Base-by-base conservation (phyloP, 2,888 invertebrate species). In the Bombylius discolor region DNA sequence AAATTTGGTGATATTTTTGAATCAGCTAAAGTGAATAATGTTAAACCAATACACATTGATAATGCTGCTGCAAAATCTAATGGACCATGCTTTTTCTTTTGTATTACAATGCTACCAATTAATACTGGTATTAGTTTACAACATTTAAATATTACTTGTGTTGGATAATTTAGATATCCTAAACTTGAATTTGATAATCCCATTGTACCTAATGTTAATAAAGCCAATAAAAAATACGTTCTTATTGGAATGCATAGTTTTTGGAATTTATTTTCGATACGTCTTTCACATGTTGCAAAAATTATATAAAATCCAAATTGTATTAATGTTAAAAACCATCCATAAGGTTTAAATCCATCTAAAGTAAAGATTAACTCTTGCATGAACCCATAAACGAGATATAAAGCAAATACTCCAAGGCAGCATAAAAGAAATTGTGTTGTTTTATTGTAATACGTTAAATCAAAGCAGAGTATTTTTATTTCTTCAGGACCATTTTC, bases 71-170 rank as follows among this genome's bases (percentile, higher is more conserved):
- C 64, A 71, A 94, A 88, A 71, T 96, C 95, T 59, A 93, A 68
- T 23, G 83, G 77, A 3, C 86, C 86, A 72, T 94, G 94, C 63
- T 81, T 81, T 75, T 95, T 95, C 56, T 87, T 85, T 76, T 96
- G 86, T 66, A 97, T 95, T 51, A 97, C 68, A 62, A 96, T 89
- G 63, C 95, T 92, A 32, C 97, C 97, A 59, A 94, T 82, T 70
- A 98, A 81, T 0, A 97, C 97, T 0, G 97, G 97, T 64, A 97
- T 92, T 0, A 97, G 78, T 72, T 98, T 98, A 73, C 97, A 98
- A 70, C 95, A 95, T 72, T 97, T 97, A 70, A 98, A 98, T 65
- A 97, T 96, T 47, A 97, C 85, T 78, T 95, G 94, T 0, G 96
- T 97, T 0, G 97, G 96, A 73, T 96, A 98, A 73, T 97, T 98